These are phyloP conservation scores for Struthio camelus DNA, from an alignment of 2,113 vertebrate genomes.

Conservation along the genomic window DNA sequence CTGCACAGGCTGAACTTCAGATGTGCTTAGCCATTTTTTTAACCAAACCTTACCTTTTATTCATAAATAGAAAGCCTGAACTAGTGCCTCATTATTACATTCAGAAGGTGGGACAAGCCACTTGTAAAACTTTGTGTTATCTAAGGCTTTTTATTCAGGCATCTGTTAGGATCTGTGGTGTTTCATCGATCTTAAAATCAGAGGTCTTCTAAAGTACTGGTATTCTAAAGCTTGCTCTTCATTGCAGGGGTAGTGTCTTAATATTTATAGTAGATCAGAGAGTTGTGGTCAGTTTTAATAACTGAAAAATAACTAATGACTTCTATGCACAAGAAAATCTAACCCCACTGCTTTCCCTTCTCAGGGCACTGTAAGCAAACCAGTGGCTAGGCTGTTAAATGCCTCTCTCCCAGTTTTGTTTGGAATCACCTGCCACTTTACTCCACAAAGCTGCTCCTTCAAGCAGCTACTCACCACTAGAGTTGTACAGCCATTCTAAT, in stretches of 20 bases:
- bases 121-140: neutral
- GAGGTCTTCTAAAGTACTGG: no score
- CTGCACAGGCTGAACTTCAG: neutral
- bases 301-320: neutral
- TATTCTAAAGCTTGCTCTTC: neutral
- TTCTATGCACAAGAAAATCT: neutral
- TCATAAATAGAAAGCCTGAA: neutral
- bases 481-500: neutral
- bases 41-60: neutral
- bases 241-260: neutral
- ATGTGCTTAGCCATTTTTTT: neutral
- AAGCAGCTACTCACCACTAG: neutral
- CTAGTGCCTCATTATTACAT: neutral
- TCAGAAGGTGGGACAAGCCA: neutral
- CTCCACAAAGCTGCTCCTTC: no score
- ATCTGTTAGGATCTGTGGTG: neutral
- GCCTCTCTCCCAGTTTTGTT: neutral
- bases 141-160: neutral
- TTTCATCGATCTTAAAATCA: neutral
- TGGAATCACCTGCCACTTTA: neutral
- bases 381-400: fast-evolving
- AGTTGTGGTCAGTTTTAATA: neutral
- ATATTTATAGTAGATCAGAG: neutral
- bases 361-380: neutral
- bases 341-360: neutral